Percentiles rank a stretch among this genome's conserved stretches.
phyloP scores from a whole-genome alignment of 2,888 invertebrate species.

The Halictus ligatus region DNA sequence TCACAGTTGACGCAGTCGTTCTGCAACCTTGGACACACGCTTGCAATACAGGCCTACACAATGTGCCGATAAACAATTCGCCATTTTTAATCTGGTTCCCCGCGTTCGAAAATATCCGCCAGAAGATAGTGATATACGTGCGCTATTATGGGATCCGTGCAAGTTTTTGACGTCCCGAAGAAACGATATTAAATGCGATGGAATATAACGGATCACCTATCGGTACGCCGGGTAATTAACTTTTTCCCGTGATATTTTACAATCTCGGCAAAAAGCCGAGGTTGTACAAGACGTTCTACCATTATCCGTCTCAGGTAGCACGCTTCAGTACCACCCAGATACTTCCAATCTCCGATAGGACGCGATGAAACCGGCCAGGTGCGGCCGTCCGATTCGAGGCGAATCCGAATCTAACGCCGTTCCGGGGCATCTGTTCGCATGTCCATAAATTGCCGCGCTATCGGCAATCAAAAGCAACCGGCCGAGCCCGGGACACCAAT shows the following conservation, averaged over 20 bases:
- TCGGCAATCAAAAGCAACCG: slow-evolving; percentile 8
- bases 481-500: slow-evolving; percentile 4
- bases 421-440: background rate
- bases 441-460: background rate
- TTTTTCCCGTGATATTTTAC: slow-evolving; percentile 3
- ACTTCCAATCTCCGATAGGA: background rate
- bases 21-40: too few relatives aligned
- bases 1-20: too few relatives aligned
- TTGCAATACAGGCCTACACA: background rate
- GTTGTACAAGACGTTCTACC: too few relatives aligned
- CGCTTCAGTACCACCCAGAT: slow-evolving; percentile 6
- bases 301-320: background rate
- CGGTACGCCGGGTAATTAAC: background rate
- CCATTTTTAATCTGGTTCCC: background rate
- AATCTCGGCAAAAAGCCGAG: background rate
- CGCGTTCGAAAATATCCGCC: background rate
- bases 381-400: background rate
- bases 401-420: slow-evolving; percentile 11
- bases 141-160: background rate
- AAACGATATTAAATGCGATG: background rate
- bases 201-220: slow-evolving; percentile 2
- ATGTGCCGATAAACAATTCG: background rate
- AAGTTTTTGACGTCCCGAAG: background rate
- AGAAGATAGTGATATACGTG: background rate
- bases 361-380: background rate